Evolutionary conservation across 2,113 vertebrate species (phyloP), one percentile per base, ranked within the genome.

Genomic region (Pao palembangensis): DNA sequence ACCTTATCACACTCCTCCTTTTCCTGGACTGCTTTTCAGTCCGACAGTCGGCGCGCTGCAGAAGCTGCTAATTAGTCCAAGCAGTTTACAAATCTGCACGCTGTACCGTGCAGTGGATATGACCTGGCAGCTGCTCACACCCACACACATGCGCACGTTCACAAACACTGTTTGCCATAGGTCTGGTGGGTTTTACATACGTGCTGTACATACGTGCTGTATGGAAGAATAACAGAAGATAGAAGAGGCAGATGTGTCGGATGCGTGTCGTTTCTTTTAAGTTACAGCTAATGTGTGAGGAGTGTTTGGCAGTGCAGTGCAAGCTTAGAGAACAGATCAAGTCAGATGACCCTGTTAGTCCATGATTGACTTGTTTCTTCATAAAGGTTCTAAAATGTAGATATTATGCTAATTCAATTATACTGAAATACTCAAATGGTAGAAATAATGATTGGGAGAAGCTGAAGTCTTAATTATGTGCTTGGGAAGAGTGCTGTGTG

Each of bases 171-270:
- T 34, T 48, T 14, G 20, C 42, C 15, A 10, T 25, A 20, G 21
- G 52, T 65, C 72, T 31, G 20, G 28, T 0, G 73, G 48, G n/a
- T n/a, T n/a, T n/a, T 12, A 53, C n/a, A 28, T 6, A n/a, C 6
- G 4, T 2, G 34, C 8, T 12, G 48, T 12, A 53, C n/a, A 28
- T 6, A n/a, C 6, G 4, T 2, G 34, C 8, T 12, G 11, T 20
- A 47, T 20, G 58, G 44, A 65, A 55, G 43, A 34, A 34, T 17
- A 44, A 69, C 55, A 23, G 17, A 8, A 16, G 31, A 52, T 41
- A 28, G 49, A n/a, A 10, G n/a, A 8, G 64, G 65, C 31, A 46
- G 42, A 49, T 67, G 15, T 25, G 34, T 74, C 62, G 61, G 61
- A 69, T 46, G 69, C 25, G 4, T 60, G 0, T 41, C 38, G 17